These are phyloP conservation scores for Macaria liturata DNA, from an alignment of 2,888 invertebrate species.

Conservation along the genomic window DNA sequence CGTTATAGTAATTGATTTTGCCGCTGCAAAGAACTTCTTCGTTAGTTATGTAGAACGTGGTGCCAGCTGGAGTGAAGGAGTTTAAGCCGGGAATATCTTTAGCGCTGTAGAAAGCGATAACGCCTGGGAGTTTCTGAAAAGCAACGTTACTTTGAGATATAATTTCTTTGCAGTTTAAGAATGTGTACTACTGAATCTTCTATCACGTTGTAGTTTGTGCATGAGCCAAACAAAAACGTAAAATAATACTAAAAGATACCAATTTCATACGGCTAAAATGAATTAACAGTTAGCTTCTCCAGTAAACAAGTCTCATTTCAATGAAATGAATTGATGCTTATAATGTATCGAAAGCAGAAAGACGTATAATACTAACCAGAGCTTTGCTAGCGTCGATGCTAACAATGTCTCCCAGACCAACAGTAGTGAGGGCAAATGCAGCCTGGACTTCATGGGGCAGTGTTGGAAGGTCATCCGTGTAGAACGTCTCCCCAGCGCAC, in stretches of 20 bases:
- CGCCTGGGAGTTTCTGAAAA: conserved; percentile 83
- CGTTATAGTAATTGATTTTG: conserved; percentile 54
- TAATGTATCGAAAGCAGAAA: too few relatives aligned
- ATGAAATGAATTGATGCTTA: too few relatives aligned
- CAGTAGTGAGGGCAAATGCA: conserved; percentile 82
- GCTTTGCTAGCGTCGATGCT: conserved; percentile 84
- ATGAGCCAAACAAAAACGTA: too few relatives aligned
- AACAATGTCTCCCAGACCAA: conserved; percentile 80
- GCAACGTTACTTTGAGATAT: not conserved
- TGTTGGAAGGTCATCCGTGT: conserved; percentile 85
- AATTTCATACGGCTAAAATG: too few relatives aligned
- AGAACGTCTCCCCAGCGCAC: conserved; percentile 87
- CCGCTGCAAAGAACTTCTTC: conserved; percentile 74
- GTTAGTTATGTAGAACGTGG: conserved; percentile 31
- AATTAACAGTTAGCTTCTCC: too few relatives aligned
- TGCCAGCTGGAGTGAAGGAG: conserved; percentile 58
- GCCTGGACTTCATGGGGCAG: conserved; percentile 85
- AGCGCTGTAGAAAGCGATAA: conserved; percentile 84
- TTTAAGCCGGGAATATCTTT: conserved; percentile 87
- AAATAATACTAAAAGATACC: too few relatives aligned
- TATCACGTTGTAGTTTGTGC: too few relatives aligned
- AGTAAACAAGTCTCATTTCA: too few relatives aligned
- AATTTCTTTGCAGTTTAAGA: too few relatives aligned
- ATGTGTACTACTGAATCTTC: too few relatives aligned
- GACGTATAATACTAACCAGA: conserved; percentile 69